phyloP scores from a whole-genome alignment of 2,888 invertebrate genomes.

The Campopleginae sp. region DNA sequence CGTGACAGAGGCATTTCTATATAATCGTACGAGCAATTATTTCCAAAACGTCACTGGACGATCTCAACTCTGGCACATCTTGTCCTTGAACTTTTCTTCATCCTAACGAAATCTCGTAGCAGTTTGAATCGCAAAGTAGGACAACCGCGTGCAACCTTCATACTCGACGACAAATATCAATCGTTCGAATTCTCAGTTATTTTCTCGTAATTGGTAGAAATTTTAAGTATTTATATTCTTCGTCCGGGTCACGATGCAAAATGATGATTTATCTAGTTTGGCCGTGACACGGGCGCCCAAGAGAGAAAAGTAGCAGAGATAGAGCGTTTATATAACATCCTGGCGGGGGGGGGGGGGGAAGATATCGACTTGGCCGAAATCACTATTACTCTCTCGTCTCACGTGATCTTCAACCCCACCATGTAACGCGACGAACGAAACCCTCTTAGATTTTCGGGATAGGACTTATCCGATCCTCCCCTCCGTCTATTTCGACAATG shows the following conservation, averaged over 20 bases:
- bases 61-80: conserved; percentile 2
- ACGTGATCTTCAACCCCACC: conserved; percentile 56
- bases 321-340: not conserved
- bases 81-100: conserved; percentile 43
- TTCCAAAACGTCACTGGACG: conserved; percentile 50
- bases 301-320: not conserved
- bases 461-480: conserved; percentile 41
- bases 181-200: not conserved
- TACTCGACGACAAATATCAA: not conserved
- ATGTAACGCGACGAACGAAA: conserved; percentile 27
- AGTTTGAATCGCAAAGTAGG: conserved; percentile 33
- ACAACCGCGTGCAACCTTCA: not conserved
- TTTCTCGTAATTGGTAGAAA: not conserved
- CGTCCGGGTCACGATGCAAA: conserved; percentile 3
- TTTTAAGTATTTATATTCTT: conserved; percentile 1
- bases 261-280: conserved; percentile 22
- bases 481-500: conserved; percentile 7
- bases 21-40: conserved; percentile 60
- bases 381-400: conserved; percentile 67
- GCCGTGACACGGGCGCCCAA: not conserved
- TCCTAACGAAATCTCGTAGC: conserved; percentile 41
- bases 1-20: conserved; percentile 38
- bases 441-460: conserved; percentile 50
- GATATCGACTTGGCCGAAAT: conserved; percentile 70
- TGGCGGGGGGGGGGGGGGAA: conserved; percentile 42